Evolutionary conservation across 2,888 invertebrate species (phyloP), one percentile per base, ranked within the genome.

Genomic region (Lymantria monacha): DNA sequence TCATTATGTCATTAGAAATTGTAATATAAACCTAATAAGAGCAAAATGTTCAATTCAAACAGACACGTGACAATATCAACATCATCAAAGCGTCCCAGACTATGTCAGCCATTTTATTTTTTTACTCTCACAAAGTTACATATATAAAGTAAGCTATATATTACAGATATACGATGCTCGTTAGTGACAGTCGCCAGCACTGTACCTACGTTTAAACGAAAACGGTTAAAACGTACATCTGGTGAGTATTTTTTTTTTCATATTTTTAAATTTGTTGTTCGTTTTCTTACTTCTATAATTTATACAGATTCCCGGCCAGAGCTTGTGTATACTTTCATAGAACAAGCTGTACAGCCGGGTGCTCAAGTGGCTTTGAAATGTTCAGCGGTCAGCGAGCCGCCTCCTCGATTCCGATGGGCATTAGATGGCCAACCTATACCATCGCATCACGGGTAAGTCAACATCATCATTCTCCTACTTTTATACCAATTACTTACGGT

Each of bases 321-420:
- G 87, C 83, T 97, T 69, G 95, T 96, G 76, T 96, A 96, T 76
- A 96, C 95, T 42, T 97, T 97, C 81, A 95, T 96, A 66, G 96
- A 97, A 72, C 94, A 95, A 76, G 94, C 94, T 30, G 93, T 95
- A 46, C 93, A 94, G 69, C 94, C 94, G 0, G 94, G 94, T 10
- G 93, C 93, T 44, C 93, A 94, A 76, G 93, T 97, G 51, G 96
- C 97, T n/a, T 88, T 98, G 56, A 94, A 96, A 75, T 98, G 97
- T 81, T 95, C 95, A 0, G 97, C 96, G 7, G 95, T 96, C 40
- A 97, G 97, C 33, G 96, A 96, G 64, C 97, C 97, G 3, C 95
- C 96, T 9, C 97, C 97, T 7, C 69, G 90, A 31, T 90, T 92
- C 61, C 71, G 86, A 44, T 92, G 92, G 92, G 75, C 78, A 3